Percentiles rank a stretch among this genome's conserved stretches.
These are phyloP conservation scores for Dynastes hyllus DNA, from an alignment of 2,888 invertebrate species.

Conservation along the genomic window DNA sequence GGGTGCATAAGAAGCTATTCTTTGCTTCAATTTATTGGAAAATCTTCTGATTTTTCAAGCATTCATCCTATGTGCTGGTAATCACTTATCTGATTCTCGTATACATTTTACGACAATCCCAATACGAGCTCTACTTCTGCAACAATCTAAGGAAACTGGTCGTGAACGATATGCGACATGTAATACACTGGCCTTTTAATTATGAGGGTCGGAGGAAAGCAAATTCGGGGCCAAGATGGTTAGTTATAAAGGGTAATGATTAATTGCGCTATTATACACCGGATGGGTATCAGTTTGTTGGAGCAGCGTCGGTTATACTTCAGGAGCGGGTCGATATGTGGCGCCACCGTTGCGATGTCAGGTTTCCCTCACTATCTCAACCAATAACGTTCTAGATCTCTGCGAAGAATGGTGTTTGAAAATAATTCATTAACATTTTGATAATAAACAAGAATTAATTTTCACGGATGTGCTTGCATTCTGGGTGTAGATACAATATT, in stretches of 20 bases:
- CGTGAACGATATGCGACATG: slow-evolving; percentile 22
- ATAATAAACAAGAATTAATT: slow-evolving; percentile 12
- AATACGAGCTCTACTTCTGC: no score
- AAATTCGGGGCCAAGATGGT: slow-evolving; percentile 56
- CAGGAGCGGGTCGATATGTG: slow-evolving; percentile 32
- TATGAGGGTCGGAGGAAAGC: slow-evolving; percentile 57
- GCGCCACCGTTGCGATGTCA: slow-evolving; percentile 8
- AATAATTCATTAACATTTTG: slow-evolving; percentile 18
- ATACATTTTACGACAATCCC: no score
- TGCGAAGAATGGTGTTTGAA: neutral
- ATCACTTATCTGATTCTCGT: no score
- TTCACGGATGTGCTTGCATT: neutral
- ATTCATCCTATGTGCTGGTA: no score
- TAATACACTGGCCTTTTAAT: slow-evolving; percentile 58
- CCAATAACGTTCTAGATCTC: no score
- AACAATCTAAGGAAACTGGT: no score
- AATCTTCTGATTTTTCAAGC: no score
- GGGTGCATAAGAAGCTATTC: neutral
- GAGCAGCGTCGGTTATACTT: slow-evolving; percentile 7
- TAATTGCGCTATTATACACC: slow-evolving; percentile 62
- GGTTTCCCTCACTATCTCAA: neutral
- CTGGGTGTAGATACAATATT: no score
- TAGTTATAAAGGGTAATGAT: slow-evolving; percentile 62
- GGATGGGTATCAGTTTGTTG: slow-evolving; percentile 62
- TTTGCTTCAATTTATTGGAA: neutral